Evolutionary conservation across 1,140 invertebrate species (phyloP).

Genomic region (Papilio dardanus): DNA sequence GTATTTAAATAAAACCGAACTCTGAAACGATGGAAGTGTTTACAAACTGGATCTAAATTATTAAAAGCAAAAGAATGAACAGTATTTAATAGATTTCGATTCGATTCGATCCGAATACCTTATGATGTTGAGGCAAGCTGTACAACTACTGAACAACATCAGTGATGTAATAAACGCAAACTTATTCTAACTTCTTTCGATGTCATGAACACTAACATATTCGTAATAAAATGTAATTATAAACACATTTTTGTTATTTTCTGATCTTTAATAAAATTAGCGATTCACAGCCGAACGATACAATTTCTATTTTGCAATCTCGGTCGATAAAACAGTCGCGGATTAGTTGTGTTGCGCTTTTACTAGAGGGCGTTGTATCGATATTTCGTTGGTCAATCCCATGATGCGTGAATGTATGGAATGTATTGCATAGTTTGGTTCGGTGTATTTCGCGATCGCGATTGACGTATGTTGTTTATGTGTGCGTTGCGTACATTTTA

Average conservation of each 20-base stretch:
- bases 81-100: not conserved
- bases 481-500: constrained; percentile 50
- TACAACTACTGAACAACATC: not conserved
- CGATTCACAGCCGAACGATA: not conserved
- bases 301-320: constrained; percentile 2
- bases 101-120: not conserved
- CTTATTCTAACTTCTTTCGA: no score
- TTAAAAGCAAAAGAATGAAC: not conserved
- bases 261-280: no score
- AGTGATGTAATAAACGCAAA: no score
- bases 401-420: not conserved
- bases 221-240: no score
- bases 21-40: no score
- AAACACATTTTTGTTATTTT: no score
- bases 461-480: constrained; percentile 44
- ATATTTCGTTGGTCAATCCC: not conserved
- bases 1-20: no score
- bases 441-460: constrained; percentile 35
- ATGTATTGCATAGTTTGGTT: constrained; percentile 16
- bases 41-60: not conserved
- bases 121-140: not conserved
- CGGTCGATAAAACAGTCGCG: constrained; percentile 35
- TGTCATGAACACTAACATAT: no score
- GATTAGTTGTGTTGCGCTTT: constrained; percentile 1
- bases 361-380: constrained; percentile 31